Percentiles rank a stretch among this genome's conserved stretches.
Evolutionary conservation across 2,888 invertebrate species (phyloP).

Genomic region (Diploptera punctata): DNA sequence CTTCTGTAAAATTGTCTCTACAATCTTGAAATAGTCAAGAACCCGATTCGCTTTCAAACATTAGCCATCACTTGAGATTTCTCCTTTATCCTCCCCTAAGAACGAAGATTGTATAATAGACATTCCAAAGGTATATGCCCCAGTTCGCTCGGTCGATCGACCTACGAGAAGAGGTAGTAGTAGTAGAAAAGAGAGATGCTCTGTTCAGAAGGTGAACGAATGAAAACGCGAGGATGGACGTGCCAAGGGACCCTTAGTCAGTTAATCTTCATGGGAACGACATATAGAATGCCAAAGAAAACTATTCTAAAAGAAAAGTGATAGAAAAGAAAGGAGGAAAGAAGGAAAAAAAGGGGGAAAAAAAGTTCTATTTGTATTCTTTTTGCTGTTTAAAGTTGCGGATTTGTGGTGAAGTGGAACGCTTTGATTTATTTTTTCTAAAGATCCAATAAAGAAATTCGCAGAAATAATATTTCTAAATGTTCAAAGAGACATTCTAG

Average conservation of each 20-base stretch:
- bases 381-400: no score
- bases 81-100: not conserved
- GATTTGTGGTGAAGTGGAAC: no score
- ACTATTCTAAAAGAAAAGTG: not conserved
- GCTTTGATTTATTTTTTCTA: no score
- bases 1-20: no score
- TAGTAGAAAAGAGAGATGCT: not conserved
- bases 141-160: not conserved
- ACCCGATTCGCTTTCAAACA: no score
- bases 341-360: no score
- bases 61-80: no score
- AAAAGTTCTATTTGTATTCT: no score
- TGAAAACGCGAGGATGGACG: not conserved
- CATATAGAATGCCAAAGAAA: not conserved
- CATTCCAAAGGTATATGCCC: not conserved
- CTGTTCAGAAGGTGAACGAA: not conserved
- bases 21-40: no score
- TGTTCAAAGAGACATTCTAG: no score
- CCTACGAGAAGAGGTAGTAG: not conserved
- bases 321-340: not conserved
- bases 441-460: no score
- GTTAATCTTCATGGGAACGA: constrained; percentile 10
- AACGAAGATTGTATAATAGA: not conserved
- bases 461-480: no score
- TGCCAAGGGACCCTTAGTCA: not conserved